phyloP scores from a whole-genome alignment of 2,797 vertebrate genomes.

The Mionectes olivaceus region DNA sequence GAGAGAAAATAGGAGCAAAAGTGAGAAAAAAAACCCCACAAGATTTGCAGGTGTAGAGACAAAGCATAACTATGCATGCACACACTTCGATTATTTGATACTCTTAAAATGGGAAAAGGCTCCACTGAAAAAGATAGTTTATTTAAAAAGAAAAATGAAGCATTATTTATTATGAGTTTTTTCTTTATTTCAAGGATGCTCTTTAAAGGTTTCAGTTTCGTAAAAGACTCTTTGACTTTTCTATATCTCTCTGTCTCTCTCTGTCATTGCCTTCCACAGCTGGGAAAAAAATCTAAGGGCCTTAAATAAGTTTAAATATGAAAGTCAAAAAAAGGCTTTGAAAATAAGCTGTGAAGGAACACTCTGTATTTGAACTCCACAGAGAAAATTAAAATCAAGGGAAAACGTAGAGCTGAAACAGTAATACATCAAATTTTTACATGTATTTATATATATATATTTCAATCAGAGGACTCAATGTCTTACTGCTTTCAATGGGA shows the following conservation, averaged over 20 bases:
- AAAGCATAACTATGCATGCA: not conserved
- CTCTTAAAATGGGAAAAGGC: not conserved
- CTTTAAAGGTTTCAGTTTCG: constrained; percentile 1
- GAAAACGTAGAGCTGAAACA: not conserved
- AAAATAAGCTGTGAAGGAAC: constrained; percentile 57
- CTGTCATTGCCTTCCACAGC: constrained; percentile 30
- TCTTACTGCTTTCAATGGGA: constrained; percentile 46
- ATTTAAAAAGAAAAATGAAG: not conserved
- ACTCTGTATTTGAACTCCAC: constrained; percentile 51
- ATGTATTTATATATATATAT: constrained; percentile 19
- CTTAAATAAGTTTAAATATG: constrained; percentile 52
- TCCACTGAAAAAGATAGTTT: not conserved
- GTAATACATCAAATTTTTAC: constrained; percentile 28
- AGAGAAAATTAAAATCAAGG: constrained; percentile 53
- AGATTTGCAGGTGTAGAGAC: not conserved
- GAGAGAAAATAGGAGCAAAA: not conserved
- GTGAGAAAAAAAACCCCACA: fast-evolving
- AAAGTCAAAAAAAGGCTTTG: constrained; percentile 49
- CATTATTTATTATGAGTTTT: not conserved
- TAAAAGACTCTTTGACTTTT: constrained; percentile 38
- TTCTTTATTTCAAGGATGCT: not conserved
- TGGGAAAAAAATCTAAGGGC: constrained; percentile 43
- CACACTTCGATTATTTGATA: not conserved
- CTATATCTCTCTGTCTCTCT: not conserved
- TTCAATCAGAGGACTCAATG: constrained; percentile 39